Conservation (phyloP, 2,888 invertebrate genomes). For the Mellilla xanthometata region DNA sequence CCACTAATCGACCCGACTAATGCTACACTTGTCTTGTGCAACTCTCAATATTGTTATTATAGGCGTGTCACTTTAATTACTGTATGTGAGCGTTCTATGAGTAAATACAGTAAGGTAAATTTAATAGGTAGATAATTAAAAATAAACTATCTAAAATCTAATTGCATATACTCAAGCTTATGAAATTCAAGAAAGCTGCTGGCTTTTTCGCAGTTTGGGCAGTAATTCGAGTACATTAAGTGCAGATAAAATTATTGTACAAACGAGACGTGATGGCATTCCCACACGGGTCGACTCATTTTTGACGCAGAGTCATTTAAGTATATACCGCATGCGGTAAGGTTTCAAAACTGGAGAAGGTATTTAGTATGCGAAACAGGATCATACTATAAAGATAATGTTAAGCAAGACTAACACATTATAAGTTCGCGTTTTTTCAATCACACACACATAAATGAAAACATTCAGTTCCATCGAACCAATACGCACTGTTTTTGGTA, state of each 20-base stretch:
- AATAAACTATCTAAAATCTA: too few species aligned
- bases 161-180: too few species aligned
- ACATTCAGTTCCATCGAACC: neutral
- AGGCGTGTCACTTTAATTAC: too few species aligned
- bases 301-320: slow-evolving; percentile 51
- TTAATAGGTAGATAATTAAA: too few species aligned
- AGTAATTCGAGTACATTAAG: slow-evolving; percentile 6
- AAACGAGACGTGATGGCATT: slow-evolving; percentile 35
- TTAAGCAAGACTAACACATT: slow-evolving; percentile 37
- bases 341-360: slow-evolving; percentile 39
- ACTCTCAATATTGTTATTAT: too few species aligned
- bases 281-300: slow-evolving; percentile 36
- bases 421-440: too few species aligned
- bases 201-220: too few species aligned
- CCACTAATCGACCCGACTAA: slow-evolving; percentile 6
- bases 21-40: neutral
- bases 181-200: too few species aligned
- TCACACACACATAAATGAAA: too few species aligned
- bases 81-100: too few species aligned
- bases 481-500: too few species aligned
- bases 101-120: too few species aligned
- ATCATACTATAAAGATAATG: slow-evolving; percentile 43
- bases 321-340: slow-evolving; percentile 40
- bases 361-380: slow-evolving; percentile 50
- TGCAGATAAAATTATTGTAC: slow-evolving; percentile 27